phyloP scores from a whole-genome alignment of 2,888 invertebrate genomes.

The Melipona bicolor region DNA sequence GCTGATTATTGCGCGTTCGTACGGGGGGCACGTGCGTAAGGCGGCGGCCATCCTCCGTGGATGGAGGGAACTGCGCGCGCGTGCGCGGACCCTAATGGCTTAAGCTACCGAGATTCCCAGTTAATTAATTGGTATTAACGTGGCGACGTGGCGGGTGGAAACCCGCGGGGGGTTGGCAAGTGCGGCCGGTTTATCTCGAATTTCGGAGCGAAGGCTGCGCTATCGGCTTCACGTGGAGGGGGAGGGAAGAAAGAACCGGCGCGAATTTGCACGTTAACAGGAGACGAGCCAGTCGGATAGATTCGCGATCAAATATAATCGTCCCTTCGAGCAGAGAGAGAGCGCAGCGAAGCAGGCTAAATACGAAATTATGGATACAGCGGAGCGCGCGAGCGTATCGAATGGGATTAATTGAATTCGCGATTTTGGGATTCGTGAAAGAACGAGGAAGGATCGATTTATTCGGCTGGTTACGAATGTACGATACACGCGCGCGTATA shows the following conservation, averaged over 20 bases:
- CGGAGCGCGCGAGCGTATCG: constrained; percentile 4
- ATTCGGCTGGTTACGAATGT: constrained; percentile 19
- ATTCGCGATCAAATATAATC: constrained; percentile 44
- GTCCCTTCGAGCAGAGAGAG: neutral
- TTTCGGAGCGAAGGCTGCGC: constrained; percentile 35
- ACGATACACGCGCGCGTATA: neutral
- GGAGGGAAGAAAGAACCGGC: constrained; percentile 5
- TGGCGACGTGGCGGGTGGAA: constrained; percentile 38
- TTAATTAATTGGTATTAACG: constrained; percentile 73
- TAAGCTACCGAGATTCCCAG: constrained; percentile 69
- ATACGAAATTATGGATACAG: constrained; percentile 57
- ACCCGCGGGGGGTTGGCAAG: constrained; percentile 1
- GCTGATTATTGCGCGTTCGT: constrained; percentile 65
- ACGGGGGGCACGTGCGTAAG: constrained; percentile 58
- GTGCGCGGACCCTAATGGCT: constrained; percentile 58
- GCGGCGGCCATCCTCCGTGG: constrained; percentile 34
- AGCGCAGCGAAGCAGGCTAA: constrained; percentile 45
- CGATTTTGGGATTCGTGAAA: constrained; percentile 50
- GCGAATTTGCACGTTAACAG: constrained; percentile 48
- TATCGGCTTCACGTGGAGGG: neutral
- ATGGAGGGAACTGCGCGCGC: constrained; percentile 31
- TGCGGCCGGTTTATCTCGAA: constrained; percentile 37
- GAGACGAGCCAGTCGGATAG: neutral
- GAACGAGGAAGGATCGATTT: constrained; percentile 51
- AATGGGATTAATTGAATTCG: constrained; percentile 53